Conservation (phyloP, 2,888 invertebrate genomes). For the Theretra japonica region DNA sequence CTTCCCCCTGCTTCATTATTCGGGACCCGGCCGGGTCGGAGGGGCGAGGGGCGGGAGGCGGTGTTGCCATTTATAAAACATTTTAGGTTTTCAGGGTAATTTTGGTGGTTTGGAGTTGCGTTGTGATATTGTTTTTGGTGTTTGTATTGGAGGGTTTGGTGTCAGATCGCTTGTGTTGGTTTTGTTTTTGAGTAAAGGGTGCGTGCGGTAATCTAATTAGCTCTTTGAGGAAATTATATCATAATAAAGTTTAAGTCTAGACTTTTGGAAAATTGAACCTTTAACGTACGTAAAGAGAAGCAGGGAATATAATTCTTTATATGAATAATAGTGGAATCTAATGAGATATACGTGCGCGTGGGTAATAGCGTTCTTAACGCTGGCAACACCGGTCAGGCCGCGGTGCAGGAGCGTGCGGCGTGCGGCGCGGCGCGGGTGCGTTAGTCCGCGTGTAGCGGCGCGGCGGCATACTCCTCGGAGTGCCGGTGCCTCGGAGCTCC, state of each 20-base stretch:
- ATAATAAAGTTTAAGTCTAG: no score
- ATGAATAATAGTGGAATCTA: neutral
- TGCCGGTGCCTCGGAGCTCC: slow-evolving; percentile 51
- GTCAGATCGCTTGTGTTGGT: no score
- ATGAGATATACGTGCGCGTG: neutral
- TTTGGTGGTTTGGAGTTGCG: neutral
- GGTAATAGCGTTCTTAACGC: slow-evolving; percentile 10
- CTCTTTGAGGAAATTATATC: no score
- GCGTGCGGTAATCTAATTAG: no score
- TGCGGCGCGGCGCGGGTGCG: slow-evolving; percentile 57
- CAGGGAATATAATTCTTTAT: no score
- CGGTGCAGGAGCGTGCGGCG: slow-evolving; percentile 42
- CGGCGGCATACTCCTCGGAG: slow-evolving; percentile 62
- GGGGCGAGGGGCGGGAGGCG: slow-evolving; percentile 67
- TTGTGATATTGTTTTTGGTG: neutral
- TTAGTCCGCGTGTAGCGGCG: slow-evolving; percentile 78
- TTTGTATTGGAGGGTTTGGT: no score
- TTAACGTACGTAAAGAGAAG: no score
- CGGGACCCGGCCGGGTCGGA: slow-evolving; percentile 70
- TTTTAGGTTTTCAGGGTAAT: slow-evolving; percentile 39
- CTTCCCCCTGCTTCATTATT: slow-evolving; percentile 71
- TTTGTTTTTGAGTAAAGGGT: no score
- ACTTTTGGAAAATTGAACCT: no score
- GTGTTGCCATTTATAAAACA: slow-evolving; percentile 56
- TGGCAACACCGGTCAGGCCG: slow-evolving; percentile 52